Evolutionary conservation across 2,113 vertebrate species (phyloP), one percentile per base, ranked within the genome.

Genomic region (Oreocharis arfaki): DNA sequence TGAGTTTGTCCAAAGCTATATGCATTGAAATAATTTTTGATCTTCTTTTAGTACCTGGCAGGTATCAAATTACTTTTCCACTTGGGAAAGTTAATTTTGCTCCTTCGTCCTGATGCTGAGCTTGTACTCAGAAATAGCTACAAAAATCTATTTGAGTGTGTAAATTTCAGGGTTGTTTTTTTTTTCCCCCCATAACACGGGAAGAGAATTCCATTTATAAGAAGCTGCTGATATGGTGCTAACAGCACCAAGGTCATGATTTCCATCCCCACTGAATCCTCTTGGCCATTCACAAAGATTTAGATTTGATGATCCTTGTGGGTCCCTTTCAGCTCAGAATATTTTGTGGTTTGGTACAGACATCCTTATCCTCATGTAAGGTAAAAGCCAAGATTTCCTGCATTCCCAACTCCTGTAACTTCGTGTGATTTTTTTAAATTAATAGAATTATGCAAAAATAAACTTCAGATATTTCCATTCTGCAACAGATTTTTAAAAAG

Each of bases 121-220:
- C 19, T 44, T 69, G 3, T 39, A 35, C 2, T 26, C 27, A 73
- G 41, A 88, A 64, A 73, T 12, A 88, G 3, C 3, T 30, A 32
- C 6, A 46, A 92, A 67, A 57, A 63, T 10, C 7, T 21, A 6
- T 5, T 6, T 3, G 24, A 49, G 12, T 55, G 9, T 44, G 35
- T 32, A 41, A 41, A 39, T 24, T 44, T 44, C 42, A 56, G 12
- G 9, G 23, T 71, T 55, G 7, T 14, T 70, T 37, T n/a, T 7
- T 6, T 2, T n/a, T 7, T 6, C 2, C 22, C 11, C 11, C 14
- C 4, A 5, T 19, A 55, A 24, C 6, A 53, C 37, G 12, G 59
- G 68, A 52, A 47, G 49, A 52, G 0, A 9, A 67, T 47, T 55
- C 12, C 1, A 1, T 59, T 63, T 24, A 2, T 21, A 53, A 10